Evolutionary conservation across 2,888 invertebrate genomes (phyloP), one percentile per base, ranked within the genome.

Genomic region (Habrosyne pyritoides): DNA sequence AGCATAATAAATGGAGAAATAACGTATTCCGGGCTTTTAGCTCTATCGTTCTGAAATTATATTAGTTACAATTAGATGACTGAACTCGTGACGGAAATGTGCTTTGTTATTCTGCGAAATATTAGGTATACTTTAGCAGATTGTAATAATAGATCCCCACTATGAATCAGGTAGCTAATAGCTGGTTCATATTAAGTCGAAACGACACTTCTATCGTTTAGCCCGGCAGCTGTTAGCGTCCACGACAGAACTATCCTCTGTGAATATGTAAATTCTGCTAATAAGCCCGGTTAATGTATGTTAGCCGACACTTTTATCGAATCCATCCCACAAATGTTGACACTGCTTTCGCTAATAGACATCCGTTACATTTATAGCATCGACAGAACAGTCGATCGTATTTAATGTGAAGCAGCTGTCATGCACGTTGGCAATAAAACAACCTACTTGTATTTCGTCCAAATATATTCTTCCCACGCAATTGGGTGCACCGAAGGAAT

Each of bases 381-480:
- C 36, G 6, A 36, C 6, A 5, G 7, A 14, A 36, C 36, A 36
- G 36, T 36, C 36, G 36, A 36, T 14, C 36, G 36, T 14, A 36
- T 14, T 30, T 30, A 30, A 36, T 36, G 36, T 36, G 36, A 36
- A 14, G 10, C 14, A 36, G 36, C 4, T 36, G n/a, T 5, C 0
- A 6, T 36, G 33, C 33, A n/a, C n/a, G 12, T n/a, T 33, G 12
- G n/a, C n/a, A 36, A 36, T 12, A 26, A 22, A 52, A 53, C 24
- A 21, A 63, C 61, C 63, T 85, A 94, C 93, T 89, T 89, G 75
- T 94, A 95, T 68, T 93, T 88, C 12, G 78, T 81, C 76, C 85
- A 83, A n/a, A 95, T 73, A 89, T 94, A 95, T n/a, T 84, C 75
- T 47, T 90, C 85, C 95, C 95, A 95, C 24, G 93, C 93, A 53